Conservation (phyloP, 2,797 vertebrate species). For the Mionectes olivaceus region DNA sequence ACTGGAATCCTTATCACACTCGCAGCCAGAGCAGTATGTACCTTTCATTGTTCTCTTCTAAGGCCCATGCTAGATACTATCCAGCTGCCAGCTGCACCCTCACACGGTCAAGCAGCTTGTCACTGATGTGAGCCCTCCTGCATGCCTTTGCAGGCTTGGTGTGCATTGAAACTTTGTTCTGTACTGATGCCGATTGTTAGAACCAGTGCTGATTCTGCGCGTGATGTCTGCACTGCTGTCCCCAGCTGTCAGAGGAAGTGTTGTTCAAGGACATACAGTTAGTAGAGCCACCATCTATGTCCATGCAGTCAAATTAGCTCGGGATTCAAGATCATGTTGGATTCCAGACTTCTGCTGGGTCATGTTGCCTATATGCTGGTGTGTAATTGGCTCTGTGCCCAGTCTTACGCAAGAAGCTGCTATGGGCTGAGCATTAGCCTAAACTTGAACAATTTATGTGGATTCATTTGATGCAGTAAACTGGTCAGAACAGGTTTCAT, state of each 20-base stretch:
- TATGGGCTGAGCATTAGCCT: neutral
- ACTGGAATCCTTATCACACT: conserved; percentile 92
- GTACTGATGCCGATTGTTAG: neutral
- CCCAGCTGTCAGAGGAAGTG: neutral
- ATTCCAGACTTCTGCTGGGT: neutral
- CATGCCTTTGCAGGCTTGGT: neutral
- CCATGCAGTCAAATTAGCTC: neutral
- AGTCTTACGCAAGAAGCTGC: neutral
- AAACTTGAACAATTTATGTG: neutral
- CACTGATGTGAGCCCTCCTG: neutral
- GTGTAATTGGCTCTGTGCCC: neutral
- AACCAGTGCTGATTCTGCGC: neutral
- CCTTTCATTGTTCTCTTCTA: conserved; percentile 39
- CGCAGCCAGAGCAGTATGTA: conserved; percentile 88
- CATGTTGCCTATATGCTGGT: neutral
- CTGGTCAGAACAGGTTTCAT: neutral
- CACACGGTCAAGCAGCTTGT: neutral
- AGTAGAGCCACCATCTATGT: neutral
- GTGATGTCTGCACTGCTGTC: neutral
- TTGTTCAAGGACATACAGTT: neutral
- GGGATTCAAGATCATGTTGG: neutral
- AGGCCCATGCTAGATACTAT: neutral
- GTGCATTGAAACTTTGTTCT: neutral
- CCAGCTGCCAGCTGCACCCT: neutral
- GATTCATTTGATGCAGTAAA: neutral